Evolutionary conservation across 2,797 vertebrate species (phyloP).

Genomic region (Pseudocheirus occidentalis): DNA sequence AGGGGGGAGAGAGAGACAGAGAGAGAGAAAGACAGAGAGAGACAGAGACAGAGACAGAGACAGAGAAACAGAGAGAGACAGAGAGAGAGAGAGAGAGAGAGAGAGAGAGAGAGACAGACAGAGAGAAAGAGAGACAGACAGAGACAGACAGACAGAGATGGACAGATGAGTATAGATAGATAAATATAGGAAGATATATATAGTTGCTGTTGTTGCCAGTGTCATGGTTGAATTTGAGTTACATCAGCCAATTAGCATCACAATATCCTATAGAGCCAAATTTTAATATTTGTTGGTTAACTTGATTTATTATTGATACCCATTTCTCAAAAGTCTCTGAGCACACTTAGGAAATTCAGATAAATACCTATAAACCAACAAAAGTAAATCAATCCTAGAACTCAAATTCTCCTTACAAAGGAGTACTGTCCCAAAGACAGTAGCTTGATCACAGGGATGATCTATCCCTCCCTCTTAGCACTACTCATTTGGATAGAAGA

Average conservation of each 20-base stretch:
- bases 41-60: too few relatives aligned
- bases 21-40: too few relatives aligned
- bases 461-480: neutral
- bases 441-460: neutral
- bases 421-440: neutral
- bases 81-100: too few relatives aligned
- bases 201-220: neutral
- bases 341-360: slow-evolving; percentile 18
- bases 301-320: neutral
- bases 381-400: neutral
- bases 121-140: too few relatives aligned
- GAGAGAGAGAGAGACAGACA: too few relatives aligned
- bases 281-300: neutral
- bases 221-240: neutral
- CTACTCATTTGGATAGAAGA: neutral
- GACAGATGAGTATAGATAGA: neutral
- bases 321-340: slow-evolving; percentile 24
- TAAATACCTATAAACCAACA: neutral
- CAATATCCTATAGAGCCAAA: neutral
- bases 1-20: too few relatives aligned
- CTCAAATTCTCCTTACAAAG: neutral
- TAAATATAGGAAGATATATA: neutral
- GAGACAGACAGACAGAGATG: neutral
- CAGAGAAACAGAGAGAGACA: too few relatives aligned
- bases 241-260: neutral